phyloP scores from a whole-genome alignment of 2,888 invertebrate species.

The Choreutis nemorana region DNA sequence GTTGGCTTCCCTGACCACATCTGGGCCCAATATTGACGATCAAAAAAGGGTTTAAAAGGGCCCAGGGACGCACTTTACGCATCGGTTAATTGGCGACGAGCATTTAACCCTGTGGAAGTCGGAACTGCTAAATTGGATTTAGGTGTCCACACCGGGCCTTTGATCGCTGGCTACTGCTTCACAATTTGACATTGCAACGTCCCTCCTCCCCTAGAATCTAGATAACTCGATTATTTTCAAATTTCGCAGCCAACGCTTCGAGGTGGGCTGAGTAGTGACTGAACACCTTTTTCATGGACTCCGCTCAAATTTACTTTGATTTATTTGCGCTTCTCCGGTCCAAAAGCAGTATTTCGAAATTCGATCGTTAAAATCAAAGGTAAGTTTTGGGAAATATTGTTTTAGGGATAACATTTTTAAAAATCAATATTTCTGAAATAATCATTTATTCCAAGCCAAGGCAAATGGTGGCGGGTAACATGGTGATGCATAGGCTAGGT shows the following conservation, averaged over 20 bases:
- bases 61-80: slow-evolving; percentile 47
- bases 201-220: too few species aligned
- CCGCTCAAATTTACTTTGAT: slow-evolving; percentile 18
- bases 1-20: slow-evolving; percentile 12
- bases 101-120: slow-evolving; percentile 36
- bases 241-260: slow-evolving; percentile 38
- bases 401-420: too few species aligned
- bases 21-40: slow-evolving; percentile 25
- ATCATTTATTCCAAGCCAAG: too few species aligned
- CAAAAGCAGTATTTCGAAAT: too few species aligned
- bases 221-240: slow-evolving; percentile 50
- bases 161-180: slow-evolving; percentile 43
- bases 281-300: too few species aligned
- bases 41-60: slow-evolving; percentile 33
- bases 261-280: too few species aligned
- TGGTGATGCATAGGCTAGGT: too few species aligned
- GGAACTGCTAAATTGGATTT: slow-evolving; percentile 59
- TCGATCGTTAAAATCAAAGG: too few species aligned
- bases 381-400: too few species aligned
- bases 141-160: slow-evolving; percentile 39
- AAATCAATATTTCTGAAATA: too few species aligned
- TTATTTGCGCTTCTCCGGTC: too few species aligned
- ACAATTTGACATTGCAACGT: slow-evolving; percentile 47
- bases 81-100: slow-evolving; percentile 56
- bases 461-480: too few species aligned